These are phyloP conservation scores for Oreortyx pictus DNA, from an alignment of 2,797 vertebrate genomes.

Conservation along the genomic window DNA sequence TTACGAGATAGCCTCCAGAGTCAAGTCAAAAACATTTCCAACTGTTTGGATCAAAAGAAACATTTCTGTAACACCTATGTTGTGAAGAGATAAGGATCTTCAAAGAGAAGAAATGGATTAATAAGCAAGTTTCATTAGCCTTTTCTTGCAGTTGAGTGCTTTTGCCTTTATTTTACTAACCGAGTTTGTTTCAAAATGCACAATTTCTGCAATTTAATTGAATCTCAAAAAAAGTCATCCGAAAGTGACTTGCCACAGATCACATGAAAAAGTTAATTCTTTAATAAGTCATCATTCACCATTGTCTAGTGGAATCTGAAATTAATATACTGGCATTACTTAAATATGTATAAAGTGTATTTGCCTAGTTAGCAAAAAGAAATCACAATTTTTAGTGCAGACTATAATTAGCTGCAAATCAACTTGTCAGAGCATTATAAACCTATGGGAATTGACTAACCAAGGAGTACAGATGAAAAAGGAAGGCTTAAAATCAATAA, in stretches of 20 bases:
- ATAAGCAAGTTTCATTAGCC: background rate
- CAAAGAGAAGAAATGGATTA: slow-evolving; percentile 12
- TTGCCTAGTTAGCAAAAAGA: slow-evolving; percentile 65
- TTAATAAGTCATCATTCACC: slow-evolving; percentile 56
- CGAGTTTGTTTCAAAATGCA: slow-evolving; percentile 27
- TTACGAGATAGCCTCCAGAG: background rate
- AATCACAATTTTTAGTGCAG: slow-evolving; percentile 58
- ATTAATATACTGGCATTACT: slow-evolving; percentile 68
- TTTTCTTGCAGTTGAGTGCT: background rate
- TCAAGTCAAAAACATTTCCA: background rate
- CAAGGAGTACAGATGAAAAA: slow-evolving; percentile 52
- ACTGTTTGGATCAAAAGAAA: background rate
- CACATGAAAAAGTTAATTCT: slow-evolving; percentile 45
- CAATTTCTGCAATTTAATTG: slow-evolving; percentile 46
- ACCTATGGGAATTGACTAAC: slow-evolving; percentile 47
- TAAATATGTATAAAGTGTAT: slow-evolving; percentile 65
- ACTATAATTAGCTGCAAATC: slow-evolving; percentile 71
- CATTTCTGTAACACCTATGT: background rate
- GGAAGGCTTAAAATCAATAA: slow-evolving; percentile 40
- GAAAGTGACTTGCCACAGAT: slow-evolving; percentile 60
- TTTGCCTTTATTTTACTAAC: slow-evolving; percentile 24
- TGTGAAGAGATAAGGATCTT: background rate
- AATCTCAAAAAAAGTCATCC: slow-evolving; percentile 21
- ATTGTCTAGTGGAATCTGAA: slow-evolving; percentile 64
- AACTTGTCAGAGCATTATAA: slow-evolving; percentile 54